Conservation (phyloP, 2,113 vertebrate genomes). For the Sphaerodactylus townsendi region DNA sequence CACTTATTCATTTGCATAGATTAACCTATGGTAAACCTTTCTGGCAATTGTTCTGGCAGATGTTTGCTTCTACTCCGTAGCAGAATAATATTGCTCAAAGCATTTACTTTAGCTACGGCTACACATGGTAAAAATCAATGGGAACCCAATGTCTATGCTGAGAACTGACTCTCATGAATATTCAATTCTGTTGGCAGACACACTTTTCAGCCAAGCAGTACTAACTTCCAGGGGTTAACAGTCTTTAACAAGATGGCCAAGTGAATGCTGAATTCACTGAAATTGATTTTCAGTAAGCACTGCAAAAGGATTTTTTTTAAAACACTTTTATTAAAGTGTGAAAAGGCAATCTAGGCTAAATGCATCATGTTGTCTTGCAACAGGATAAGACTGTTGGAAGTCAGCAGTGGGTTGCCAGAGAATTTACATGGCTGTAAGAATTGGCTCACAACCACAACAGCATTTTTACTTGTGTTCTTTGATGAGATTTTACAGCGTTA, state of each 20-base stretch:
- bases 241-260: background rate
- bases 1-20: constrained; percentile 34
- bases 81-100: constrained; percentile 53
- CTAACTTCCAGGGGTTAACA: background rate
- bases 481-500: constrained; percentile 39
- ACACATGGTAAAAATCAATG: constrained; percentile 24
- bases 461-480: constrained; percentile 24
- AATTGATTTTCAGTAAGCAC: background rate
- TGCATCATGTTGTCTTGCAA: background rate
- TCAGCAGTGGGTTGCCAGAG: background rate
- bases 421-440: background rate
- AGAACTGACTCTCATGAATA: background rate
- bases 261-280: background rate
- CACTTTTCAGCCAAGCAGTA: background rate
- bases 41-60: constrained; percentile 34
- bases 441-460: background rate
- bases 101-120: constrained; percentile 12
- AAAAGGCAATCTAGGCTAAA: background rate
- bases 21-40: constrained; percentile 45
- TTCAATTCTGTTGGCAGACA: background rate
- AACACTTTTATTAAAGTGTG: background rate
- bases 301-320: background rate
- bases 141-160: constrained; percentile 17
- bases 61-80: constrained; percentile 35
- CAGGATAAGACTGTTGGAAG: too few relatives aligned